A percentile compares a stretch with the other conserved stretches of the same genome.
phyloP scores from a whole-genome alignment of 92 coral and sea anemone species.

The Zoanthus sociatus region DNA sequence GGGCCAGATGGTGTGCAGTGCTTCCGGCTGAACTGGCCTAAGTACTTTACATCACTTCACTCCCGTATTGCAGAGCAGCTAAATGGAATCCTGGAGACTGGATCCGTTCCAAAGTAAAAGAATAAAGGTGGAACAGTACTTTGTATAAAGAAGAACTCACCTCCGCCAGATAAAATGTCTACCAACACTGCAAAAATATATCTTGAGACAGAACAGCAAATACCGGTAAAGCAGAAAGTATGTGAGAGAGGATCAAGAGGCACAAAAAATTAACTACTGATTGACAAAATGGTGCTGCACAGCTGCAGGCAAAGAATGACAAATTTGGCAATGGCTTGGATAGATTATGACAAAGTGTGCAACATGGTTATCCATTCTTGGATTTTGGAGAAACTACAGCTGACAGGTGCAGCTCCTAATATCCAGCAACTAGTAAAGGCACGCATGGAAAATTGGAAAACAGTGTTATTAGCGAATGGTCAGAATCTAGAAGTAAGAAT shows the following conservation, averaged over 20 bases:
- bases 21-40: neutral
- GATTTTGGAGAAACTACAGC: conserved; percentile 35
- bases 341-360: conserved; percentile 49
- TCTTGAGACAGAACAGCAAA: too few relatives aligned
- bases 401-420: too few relatives aligned
- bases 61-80: conserved; percentile 37
- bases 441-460: conserved; percentile 29
- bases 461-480: conserved; percentile 21
- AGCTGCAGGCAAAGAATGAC: conserved; percentile 39
- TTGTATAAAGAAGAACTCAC: too few relatives aligned
- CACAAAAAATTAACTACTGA: conserved; percentile 53
- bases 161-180: too few relatives aligned
- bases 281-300: conserved; percentile 53
- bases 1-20: conserved; percentile 57
- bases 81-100: too few relatives aligned
- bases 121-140: too few relatives aligned
- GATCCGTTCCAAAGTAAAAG: too few relatives aligned
- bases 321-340: neutral
- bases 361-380: conserved; percentile 62
- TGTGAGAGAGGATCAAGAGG: conserved; percentile 26
- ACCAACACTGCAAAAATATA: too few relatives aligned
- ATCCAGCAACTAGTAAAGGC: too few relatives aligned
- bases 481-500: conserved; percentile 23
- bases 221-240: conserved; percentile 55
- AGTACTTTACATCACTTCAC: neutral